Percentiles rank a stretch among this genome's conserved stretches.
Conservation (phyloP, 1,140 invertebrate genomes). For the Pomacea maculata region DNA sequence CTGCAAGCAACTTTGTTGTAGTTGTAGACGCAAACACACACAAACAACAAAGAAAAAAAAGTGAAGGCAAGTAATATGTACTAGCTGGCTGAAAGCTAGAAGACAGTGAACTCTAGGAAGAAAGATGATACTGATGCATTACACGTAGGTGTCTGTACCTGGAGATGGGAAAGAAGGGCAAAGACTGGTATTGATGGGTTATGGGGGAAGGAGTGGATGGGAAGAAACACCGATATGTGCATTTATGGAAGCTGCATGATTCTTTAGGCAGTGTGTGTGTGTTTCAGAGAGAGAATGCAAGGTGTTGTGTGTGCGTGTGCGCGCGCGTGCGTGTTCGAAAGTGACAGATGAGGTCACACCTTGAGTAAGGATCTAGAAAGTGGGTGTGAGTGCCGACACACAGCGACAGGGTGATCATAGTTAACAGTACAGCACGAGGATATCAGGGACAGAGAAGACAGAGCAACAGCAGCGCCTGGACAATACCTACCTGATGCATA, state of each 20-base stretch:
- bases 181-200: background rate
- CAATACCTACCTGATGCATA: conserved; percentile 87
- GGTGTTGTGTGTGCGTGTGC: background rate
- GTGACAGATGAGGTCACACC: no score
- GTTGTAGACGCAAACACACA: no score
- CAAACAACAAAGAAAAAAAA: no score
- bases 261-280: background rate
- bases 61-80: no score
- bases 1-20: no score
- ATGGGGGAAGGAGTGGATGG: background rate
- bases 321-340: background rate
- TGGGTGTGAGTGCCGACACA: no score
- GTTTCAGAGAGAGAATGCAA: background rate
- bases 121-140: background rate
- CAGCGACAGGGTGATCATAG: no score
- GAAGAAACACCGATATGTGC: background rate
- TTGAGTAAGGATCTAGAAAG: no score
- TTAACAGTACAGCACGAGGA: no score
- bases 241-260: background rate
- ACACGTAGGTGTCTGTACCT: no score
- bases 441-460: no score
- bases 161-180: background rate
- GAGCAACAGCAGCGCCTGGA: background rate
- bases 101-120: background rate
- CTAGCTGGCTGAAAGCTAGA: background rate